Base-by-base conservation (phyloP, 2,797 vertebrate species). In the Scyliorhinus canicula region DNA sequence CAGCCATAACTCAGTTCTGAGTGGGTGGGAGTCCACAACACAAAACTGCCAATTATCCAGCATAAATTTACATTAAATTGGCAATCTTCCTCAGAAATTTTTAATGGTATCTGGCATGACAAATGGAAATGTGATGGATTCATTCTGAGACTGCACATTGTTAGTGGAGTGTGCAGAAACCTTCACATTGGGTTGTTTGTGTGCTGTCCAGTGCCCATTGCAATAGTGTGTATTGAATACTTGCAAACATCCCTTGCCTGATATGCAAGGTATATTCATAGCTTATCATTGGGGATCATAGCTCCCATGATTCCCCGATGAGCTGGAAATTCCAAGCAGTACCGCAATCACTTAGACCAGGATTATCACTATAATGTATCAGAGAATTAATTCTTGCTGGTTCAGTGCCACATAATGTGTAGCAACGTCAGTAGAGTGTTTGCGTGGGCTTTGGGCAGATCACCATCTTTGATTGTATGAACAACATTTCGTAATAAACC, bases 1-100 rank as follows among this genome's bases (percentile, higher is more conserved):
- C 86, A 90, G 85, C 31, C 85, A 60, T 90, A 24, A 90, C 55
- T 60, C 55, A n/a, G 35, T 90, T 86, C 55, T 90, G 86, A 90
- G 35, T 90, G 86, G 35, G 35, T 90, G 86, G 12, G 16, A n/a
- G 55, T 63, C 55, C 57, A 60, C 31, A 60, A 24, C 2, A 63
- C 86, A 90, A 57, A 90, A 21, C 86, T 90, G 55, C 86, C 86
- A 60, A 57, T 57, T 57, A 90, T 63, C 35, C 55, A 40, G 86
- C 86, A 90, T 90, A 63, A 63, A 90, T 57, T 60, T 40, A 90
- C 55, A 90, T 57, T 60, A 40, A 60, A n/a, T 60, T 90, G 55
- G 86, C 6, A 90, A 40, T 40, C 31, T 60, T n/a, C 86, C 19
- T 90, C 86, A 63, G 86, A 21, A 90, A 57, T n/a, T 55, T 90